Evolutionary conservation across 2,113 vertebrate species (phyloP).

Genomic region (Colistium nudipinnis): DNA sequence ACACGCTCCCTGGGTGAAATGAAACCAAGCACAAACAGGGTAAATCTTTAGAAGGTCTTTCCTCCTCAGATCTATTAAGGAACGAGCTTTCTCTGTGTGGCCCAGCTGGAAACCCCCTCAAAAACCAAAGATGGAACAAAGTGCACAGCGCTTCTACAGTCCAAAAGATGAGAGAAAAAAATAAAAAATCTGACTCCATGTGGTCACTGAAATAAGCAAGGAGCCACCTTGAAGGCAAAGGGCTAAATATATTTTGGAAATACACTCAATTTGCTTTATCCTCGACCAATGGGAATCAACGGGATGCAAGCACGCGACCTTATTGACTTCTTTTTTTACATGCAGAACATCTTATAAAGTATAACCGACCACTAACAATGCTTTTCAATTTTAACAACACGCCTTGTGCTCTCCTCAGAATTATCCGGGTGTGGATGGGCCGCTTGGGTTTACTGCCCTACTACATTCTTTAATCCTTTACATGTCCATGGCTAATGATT

Average conservation of each 20-base stretch:
- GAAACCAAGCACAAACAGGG: constrained; percentile 10
- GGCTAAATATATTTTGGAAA: no score
- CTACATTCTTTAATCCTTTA: no score
- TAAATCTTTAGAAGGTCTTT: neutral
- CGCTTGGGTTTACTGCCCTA: no score
- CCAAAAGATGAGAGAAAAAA: neutral
- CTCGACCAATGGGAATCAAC: neutral
- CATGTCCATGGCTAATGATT: no score
- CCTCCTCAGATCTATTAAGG: constrained; percentile 15
- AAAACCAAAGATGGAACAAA: neutral
- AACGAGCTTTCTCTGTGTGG: neutral
- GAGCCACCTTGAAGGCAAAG: neutral
- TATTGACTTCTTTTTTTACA: no score
- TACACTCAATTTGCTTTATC: no score
- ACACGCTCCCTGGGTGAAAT: neutral
- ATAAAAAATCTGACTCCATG: neutral
- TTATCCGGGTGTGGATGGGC: no score
- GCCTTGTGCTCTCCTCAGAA: no score
- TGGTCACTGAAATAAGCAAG: constrained; percentile 6
- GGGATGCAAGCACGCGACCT: neutral
- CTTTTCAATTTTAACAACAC: no score
- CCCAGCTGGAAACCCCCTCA: neutral
- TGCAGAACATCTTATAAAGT: no score
- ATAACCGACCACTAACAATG: no score
- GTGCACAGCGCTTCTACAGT: constrained; percentile 10